A percentile compares a stretch with the other conserved stretches of the same genome.
phyloP scores from a whole-genome alignment of 2,113 vertebrate species.

The Tympanuchus pallidicinctus region DNA sequence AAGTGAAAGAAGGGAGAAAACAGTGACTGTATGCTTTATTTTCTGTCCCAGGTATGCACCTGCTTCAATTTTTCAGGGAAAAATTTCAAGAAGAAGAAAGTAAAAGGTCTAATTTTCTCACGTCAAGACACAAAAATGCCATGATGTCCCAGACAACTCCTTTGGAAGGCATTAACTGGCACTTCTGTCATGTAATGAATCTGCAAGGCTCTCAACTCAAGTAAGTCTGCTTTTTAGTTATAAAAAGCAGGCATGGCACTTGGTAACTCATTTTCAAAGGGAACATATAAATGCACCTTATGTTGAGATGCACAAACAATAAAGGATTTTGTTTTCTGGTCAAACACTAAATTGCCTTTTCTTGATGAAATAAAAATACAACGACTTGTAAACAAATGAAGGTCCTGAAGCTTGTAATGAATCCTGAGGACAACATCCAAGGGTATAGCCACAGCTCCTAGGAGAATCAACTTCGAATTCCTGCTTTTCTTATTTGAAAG shows the following conservation, averaged over 20 bases:
- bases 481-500: neutral
- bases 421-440: neutral
- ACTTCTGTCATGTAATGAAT: neutral
- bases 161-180: neutral
- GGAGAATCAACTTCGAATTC: neutral
- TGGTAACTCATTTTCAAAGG: neutral
- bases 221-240: neutral
- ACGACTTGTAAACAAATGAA: neutral
- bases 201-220: too few species aligned
- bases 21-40: neutral
- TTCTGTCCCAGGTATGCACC: neutral
- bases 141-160: neutral
- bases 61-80: neutral
- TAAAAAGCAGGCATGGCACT: neutral
- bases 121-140: neutral
- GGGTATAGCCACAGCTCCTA: neutral
- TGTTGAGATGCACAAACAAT: neutral
- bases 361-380: neutral
- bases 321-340: neutral
- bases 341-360: neutral
- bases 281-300: neutral
- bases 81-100: neutral
- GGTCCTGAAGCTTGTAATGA: neutral
- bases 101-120: neutral
- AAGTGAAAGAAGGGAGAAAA: neutral